Evolutionary conservation across 2,113 vertebrate species (phyloP).

Genomic region (Prionailurus viverrinus): DNA sequence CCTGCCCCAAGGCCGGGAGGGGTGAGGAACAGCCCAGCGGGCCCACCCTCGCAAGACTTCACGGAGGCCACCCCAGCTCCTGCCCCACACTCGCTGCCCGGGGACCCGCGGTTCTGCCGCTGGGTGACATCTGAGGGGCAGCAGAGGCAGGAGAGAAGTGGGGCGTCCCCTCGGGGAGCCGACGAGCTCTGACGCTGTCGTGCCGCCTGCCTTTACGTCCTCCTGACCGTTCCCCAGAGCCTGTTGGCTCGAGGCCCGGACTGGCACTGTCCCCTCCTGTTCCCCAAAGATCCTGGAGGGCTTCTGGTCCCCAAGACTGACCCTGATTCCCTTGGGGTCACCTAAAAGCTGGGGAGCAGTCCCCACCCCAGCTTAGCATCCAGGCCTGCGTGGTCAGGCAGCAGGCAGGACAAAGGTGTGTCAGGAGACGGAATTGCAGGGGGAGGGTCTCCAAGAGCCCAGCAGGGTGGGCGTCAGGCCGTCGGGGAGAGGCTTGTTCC

Average conservation of each 20-base stretch:
- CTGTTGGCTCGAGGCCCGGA: no score
- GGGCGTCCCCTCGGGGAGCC: not conserved
- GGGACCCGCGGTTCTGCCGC: no score
- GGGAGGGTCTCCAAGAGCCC: not conserved
- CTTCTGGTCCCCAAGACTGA: not conserved
- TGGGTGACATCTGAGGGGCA: not conserved
- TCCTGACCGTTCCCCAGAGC: no score
- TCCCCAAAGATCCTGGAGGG: not conserved
- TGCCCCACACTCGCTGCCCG: not conserved
- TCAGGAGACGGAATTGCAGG: not conserved
- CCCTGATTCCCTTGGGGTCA: not conserved
- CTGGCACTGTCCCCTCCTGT: no score
- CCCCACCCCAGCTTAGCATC: not conserved
- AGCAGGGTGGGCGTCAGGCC: accelerated
- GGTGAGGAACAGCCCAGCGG: no score
- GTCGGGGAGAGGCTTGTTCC: not conserved
- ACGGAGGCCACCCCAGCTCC: accelerated
- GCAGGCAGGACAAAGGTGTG: not conserved
- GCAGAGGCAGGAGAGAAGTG: accelerated
- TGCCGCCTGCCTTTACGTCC: no score
- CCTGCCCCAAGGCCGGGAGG: not conserved
- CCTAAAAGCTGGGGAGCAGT: not conserved
- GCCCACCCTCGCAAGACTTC: not conserved
- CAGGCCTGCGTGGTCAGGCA: not conserved
- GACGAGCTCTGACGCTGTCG: not conserved